phyloP scores from a whole-genome alignment of 2,888 invertebrate genomes.

The Dryobotodes eremita region DNA sequence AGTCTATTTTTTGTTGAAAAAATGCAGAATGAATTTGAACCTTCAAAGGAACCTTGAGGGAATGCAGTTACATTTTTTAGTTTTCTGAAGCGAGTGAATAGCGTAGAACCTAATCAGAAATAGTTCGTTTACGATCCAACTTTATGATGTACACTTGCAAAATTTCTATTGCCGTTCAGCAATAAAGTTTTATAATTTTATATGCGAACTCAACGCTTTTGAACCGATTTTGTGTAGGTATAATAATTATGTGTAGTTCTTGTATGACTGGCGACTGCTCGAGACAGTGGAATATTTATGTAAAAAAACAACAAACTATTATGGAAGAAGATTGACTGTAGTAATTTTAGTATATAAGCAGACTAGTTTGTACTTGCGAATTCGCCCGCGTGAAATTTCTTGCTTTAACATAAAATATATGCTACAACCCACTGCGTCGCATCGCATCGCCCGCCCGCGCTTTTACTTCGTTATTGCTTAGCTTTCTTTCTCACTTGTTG shows the following conservation, averaged over 20 bases:
- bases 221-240: conserved; percentile 44
- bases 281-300: not conserved
- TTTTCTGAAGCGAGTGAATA: conserved; percentile 68
- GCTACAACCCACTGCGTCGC: too few relatives aligned
- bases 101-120: conserved; percentile 80
- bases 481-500: too few relatives aligned
- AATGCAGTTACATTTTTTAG: conserved; percentile 65
- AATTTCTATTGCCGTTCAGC: conserved; percentile 76
- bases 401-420: too few relatives aligned
- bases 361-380: too few relatives aligned
- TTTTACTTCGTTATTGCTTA: too few relatives aligned
- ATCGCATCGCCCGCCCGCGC: too few relatives aligned
- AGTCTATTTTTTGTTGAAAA: conserved; percentile 40
- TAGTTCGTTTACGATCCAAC: conserved; percentile 82
- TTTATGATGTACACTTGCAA: conserved; percentile 82
- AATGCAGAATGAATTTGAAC: conserved; percentile 52
- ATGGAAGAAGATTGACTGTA: not conserved
- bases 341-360: not conserved
- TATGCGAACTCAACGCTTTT: conserved; percentile 58
- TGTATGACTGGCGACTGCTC: not conserved
- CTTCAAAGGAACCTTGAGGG: conserved; percentile 61
- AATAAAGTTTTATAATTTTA: conserved; percentile 74
- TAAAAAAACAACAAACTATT: not conserved
- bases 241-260: not conserved
- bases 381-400: too few relatives aligned